Evolutionary conservation across 2,888 invertebrate genomes (phyloP), one percentile per base, ranked within the genome.

Genomic region (Dione juno): DNA sequence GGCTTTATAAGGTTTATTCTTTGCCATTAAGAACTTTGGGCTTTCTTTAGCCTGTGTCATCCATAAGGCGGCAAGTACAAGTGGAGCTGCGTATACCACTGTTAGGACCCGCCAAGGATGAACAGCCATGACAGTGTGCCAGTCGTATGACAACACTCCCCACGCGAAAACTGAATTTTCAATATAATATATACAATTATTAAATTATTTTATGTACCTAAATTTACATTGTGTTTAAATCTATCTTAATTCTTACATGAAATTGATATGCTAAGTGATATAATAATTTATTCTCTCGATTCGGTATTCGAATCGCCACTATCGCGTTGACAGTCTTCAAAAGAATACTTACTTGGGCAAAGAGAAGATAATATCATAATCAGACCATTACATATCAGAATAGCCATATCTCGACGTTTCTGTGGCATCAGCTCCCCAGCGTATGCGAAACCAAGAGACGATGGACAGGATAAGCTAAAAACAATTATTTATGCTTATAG

Each of bases 21-120:
- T 95, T 0, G 95, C 93, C 71, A 96, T 89, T 57, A 96, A 90
- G 84, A 95, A 97, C 84, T 97, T 96, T 0, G 97, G 97, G 80
- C 96, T 97, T 85, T 97, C 97, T 0, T 96, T 96, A 14, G 95
- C 84, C 16, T 77, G 74, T 0, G 83, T 75, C 70, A 88, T 74
- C 76, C 82, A 81, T 0, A 86, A 5, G 0, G 89, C 91, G 5
- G 88, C 84, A 5, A 90, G 70, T 0, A 96, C 77, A 40, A 95
- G 93, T 0, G 97, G 95, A 0, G 95, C 41, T 0, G 95, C 94
- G 78, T 96, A 94, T 0, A 95, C 82, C 0, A 95, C 90, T 0
- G 97, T 88, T 71, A 97, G 94, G 8, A 97, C 79, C 5, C 97
- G 93, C 97, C 97, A 97, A 0, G 97, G 95, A 65, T 94, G 92